A percentile compares a stretch with the other conserved stretches of the same genome.
phyloP scores from a whole-genome alignment of 2,113 vertebrate genomes.

The Odocoileus virginianus region DNA sequence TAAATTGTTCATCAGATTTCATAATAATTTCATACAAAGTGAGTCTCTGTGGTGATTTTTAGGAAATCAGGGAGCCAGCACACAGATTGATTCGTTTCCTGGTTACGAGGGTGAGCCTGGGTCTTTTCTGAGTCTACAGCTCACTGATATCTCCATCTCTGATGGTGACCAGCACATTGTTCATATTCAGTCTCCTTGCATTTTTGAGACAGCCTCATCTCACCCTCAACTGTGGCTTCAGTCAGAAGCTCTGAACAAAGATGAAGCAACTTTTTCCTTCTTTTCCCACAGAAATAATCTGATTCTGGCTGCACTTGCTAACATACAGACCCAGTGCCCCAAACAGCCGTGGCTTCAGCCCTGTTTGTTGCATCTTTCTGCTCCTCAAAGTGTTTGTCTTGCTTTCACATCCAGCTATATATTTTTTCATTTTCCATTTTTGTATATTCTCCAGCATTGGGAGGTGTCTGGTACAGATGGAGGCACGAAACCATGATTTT shows the following conservation, averaged over 20 bases:
- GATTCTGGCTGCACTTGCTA: not conserved
- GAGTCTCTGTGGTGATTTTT: not conserved
- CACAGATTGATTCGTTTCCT: not conserved
- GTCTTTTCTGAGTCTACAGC: not conserved
- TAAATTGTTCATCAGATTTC: not conserved
- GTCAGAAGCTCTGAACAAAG: not conserved
- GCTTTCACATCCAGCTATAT: not conserved
- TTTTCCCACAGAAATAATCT: not conserved
- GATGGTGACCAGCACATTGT: not conserved
- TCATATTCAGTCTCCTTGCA: not conserved
- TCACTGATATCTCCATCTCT: not conserved
- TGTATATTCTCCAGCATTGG: not conserved
- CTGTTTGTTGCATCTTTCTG: not conserved
- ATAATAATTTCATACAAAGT: not conserved
- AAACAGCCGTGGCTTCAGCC: fast-evolving
- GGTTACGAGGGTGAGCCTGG: not conserved
- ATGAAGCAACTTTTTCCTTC: not conserved
- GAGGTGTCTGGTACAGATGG: not conserved
- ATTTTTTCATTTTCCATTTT: conserved; percentile 1
- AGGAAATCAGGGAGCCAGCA: not conserved
- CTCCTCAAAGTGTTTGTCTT: not conserved
- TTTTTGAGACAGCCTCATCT: not conserved
- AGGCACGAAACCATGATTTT: not conserved
- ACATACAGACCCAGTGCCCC: not conserved
- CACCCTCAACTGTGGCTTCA: not conserved